These are phyloP conservation scores for Esox lucius DNA, from an alignment of 2,797 vertebrate species.

Conservation along the genomic window DNA sequence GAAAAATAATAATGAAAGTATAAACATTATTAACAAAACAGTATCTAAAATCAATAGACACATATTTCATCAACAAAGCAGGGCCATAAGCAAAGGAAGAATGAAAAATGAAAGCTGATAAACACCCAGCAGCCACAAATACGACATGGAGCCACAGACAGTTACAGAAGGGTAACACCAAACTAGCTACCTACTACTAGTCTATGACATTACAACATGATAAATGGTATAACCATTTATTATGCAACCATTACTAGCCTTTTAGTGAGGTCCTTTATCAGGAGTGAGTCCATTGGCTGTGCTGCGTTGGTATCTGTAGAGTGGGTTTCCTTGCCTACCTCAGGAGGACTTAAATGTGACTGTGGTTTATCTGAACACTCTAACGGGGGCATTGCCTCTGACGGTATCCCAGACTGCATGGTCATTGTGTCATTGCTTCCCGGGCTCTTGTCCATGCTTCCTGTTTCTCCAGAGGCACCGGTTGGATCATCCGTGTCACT, in stretches of 20 bases:
- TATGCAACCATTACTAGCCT: slow-evolving; percentile 87
- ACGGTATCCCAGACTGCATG: slow-evolving; percentile 47
- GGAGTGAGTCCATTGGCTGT: slow-evolving; percentile 56
- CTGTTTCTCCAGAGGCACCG: slow-evolving; percentile 61
- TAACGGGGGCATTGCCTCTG: slow-evolving; percentile 39
- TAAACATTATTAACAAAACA: neutral
- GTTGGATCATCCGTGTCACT: slow-evolving; percentile 67
- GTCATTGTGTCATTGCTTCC: slow-evolving; percentile 57
- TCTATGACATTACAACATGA: slow-evolving; percentile 65
- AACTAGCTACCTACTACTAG: slow-evolving; percentile 1
- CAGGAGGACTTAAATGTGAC: slow-evolving; percentile 38
- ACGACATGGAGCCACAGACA: neutral
- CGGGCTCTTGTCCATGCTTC: slow-evolving; percentile 44
- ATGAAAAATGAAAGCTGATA: neutral
- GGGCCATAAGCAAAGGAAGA: neutral
- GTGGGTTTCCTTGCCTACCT: slow-evolving; percentile 29
- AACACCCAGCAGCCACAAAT: slow-evolving; percentile 12
- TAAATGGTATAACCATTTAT: slow-evolving; percentile 85
- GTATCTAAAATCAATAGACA: neutral
- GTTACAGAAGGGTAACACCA: neutral
- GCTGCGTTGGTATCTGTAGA: slow-evolving; percentile 46
- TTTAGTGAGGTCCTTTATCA: slow-evolving; percentile 71
- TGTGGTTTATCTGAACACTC: slow-evolving; percentile 51
- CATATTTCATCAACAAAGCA: neutral
- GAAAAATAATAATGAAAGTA: neutral